Evolutionary conservation across 2,888 invertebrate genomes (phyloP).

Genomic region (Standfussiana lucernea): DNA sequence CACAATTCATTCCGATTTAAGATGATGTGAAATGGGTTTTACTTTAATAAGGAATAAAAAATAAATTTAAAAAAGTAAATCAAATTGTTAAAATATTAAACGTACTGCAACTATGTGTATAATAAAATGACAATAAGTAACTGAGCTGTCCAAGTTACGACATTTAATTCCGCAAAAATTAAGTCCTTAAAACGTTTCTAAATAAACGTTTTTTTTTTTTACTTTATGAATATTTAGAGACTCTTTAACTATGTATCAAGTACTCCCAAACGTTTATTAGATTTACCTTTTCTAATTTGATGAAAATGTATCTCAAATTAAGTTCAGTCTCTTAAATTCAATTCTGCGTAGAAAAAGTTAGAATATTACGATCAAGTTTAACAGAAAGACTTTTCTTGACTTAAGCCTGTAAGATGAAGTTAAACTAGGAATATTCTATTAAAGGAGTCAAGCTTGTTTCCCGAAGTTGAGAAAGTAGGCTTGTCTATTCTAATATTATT

Average conservation of each 20-base stretch:
- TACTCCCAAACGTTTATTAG: conserved; percentile 33
- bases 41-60: background rate
- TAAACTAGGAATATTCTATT: conserved; percentile 65
- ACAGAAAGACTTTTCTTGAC: conserved; percentile 42
- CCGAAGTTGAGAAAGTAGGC: conserved; percentile 57
- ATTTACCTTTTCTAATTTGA: conserved; percentile 39
- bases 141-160: background rate
- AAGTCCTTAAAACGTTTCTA: background rate
- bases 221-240: conserved; percentile 25
- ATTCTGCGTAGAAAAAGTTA: conserved; percentile 27
- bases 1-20: no score
- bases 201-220: conserved; percentile 10
- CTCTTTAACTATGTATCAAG: conserved; percentile 45
- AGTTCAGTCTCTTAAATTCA: conserved; percentile 33
- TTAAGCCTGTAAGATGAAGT: conserved; percentile 57
- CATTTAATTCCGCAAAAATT: background rate
- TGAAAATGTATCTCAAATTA: conserved; percentile 40
- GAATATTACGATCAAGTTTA: conserved; percentile 42
- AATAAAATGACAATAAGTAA: background rate
- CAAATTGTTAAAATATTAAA: background rate
- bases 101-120: background rate
- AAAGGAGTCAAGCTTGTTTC: conserved; percentile 59
- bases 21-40: no score
- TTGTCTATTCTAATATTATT: conserved; percentile 43
- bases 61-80: background rate